Evolutionary conservation across 2,888 invertebrate genomes (phyloP), one percentile per base, ranked within the genome.

Genomic region (Tipula confusa): DNA sequence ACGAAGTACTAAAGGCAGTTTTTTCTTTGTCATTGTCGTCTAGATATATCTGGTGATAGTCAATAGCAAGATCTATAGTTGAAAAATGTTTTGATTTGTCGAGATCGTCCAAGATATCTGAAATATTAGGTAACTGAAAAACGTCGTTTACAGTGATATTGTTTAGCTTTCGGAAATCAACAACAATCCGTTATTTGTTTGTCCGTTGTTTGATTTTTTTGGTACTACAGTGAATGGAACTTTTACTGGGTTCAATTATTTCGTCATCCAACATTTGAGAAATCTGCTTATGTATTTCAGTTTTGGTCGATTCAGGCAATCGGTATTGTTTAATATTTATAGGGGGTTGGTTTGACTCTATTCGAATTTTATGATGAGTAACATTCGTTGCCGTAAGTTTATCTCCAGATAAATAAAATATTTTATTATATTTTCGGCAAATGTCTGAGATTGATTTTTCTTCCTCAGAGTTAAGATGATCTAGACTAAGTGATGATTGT

Each of bases 1-100:
- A 82, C 6, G 79, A 80, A 28, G 84, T 84, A 28, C 82, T 85
- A 82, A 86, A 86, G 3, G 85, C 86, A 1, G 86, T 86, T 84
- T 86, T 7, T 82, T n/a, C 82, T 29, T 48, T 82, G 43, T 85
- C 85, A 28, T 29, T 31, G n/a, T 83, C 38, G n/a, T 83, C 9
- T 4, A 85, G 15, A 24, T 24, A 28, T 0, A 85, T 81, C 24
- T 85, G 85, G n/a, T 85, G 85, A 48, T 85, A 85, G 0, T 84
- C 84, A 15, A 83, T 83, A 11, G 84, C 84, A 1, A 85, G 38
- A 83, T 85, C 84, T 28, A 85, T 33, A 1, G 84, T 85, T 15
- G 84, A 83, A 38, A 85, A 85, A 33, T 85, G 84, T 36, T 83
- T 29, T 7, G 83, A 84, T 36, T 84, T 64, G 64, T 85, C 85